Evolutionary conservation across 2,113 vertebrate species (phyloP), one percentile per base, ranked within the genome.

Genomic region (Brienomyrus brachyistius): DNA sequence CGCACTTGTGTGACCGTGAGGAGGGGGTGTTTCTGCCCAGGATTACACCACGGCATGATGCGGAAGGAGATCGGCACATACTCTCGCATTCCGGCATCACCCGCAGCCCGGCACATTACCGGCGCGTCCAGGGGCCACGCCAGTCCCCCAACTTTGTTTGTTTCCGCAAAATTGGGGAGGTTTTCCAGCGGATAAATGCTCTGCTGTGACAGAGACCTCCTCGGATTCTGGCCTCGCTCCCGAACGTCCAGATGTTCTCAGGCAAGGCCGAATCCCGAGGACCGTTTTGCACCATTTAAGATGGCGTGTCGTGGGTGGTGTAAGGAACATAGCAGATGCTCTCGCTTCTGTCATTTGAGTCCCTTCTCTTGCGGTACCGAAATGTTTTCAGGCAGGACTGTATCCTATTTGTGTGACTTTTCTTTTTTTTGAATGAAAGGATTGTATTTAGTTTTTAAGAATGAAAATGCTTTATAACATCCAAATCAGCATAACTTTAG

Each of bases 251-350:
- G 86, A 90, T 91, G 94, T 95, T 93, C 89, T 84, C 88, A 91
- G 91, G 90, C 87, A 62, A 40, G 59, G 89, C 88, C 84, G 84
- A 91, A 90, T 89, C 90, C 89, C 21, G 40, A 59, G 62, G 89
- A 87, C 35, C 87, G 84, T 87, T 89, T 91, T 66, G 91, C 93
- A 91, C 90, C 92, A 92, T 93, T 93, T 89, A 83, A 92, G 91
- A 89, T 47, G 77, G 93, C 93, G 91, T 94, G 93, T 94, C 94
- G 94, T 94, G 94, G 93, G 91, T 88, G 90, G 90, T 3, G 88
- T 56, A 90, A 89, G 91, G 92, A 94, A 86, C 90, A 84, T 80
- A 86, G 82, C 92, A 90, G 86, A 92, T 74, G 93, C 91, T 80
- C 15, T 90, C 74, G 85, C 56, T 11, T 11, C 11, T 88, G 88